phyloP scores from a whole-genome alignment of 1,140 invertebrate genomes.

The Globodera ellingtonae region DNA sequence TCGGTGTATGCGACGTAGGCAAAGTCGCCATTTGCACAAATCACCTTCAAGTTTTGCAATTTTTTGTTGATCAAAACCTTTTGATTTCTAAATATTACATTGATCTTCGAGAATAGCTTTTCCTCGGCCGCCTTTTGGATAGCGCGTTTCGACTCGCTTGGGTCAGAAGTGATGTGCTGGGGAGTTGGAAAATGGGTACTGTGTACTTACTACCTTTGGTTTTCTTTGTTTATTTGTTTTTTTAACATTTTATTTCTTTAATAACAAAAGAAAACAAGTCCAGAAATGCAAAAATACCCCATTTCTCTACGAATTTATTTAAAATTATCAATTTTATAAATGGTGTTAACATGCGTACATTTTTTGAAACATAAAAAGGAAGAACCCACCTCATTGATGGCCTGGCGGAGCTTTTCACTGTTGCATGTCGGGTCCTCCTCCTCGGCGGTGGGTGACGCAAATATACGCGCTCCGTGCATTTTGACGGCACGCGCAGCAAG shows the following conservation, averaged over 20 bases:
- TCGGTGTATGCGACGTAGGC: constrained; percentile 63
- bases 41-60: constrained; percentile 39
- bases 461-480: constrained; percentile 59
- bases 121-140: constrained; percentile 65
- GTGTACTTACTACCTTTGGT: no score
- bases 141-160: constrained; percentile 59
- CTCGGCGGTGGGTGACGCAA: constrained; percentile 50
- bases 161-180: constrained; percentile 62
- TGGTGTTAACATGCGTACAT: no score
- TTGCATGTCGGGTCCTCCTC: constrained; percentile 64
- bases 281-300: no score
- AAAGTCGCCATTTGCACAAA: constrained; percentile 59
- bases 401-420: constrained; percentile 52
- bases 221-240: no score
- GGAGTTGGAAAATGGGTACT: constrained; percentile 13
- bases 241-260: no score
- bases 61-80: neutral
- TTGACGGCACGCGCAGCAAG: constrained; percentile 40
- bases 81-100: constrained; percentile 58
- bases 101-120: constrained; percentile 63
- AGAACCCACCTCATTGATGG: constrained; percentile 58
- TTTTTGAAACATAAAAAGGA: no score
- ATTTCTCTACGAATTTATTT: neutral
- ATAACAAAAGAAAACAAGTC: no score
- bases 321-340: constrained; percentile 11